A percentile compares a stretch with the other conserved stretches of the same genome.
These are phyloP conservation scores for Capreolus pygargus DNA, from an alignment of 2,113 vertebrate species.

Conservation along the genomic window DNA sequence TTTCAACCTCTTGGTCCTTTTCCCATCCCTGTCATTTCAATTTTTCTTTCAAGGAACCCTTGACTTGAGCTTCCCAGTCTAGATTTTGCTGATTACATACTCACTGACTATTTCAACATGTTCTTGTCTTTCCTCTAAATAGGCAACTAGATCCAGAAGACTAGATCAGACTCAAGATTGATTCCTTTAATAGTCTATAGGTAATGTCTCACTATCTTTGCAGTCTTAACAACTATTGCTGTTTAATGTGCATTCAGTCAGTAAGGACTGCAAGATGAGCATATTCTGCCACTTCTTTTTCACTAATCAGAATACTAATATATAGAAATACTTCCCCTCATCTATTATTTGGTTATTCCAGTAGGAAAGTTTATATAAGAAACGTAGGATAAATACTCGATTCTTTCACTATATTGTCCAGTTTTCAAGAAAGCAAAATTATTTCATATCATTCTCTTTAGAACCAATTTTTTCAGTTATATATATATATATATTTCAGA, in stretches of 20 bases:
- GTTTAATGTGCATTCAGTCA: neutral
- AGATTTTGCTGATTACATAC: neutral
- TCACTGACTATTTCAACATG: neutral
- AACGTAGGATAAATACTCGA: neutral
- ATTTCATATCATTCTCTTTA: neutral
- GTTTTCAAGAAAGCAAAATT: neutral
- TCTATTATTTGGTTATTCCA: neutral
- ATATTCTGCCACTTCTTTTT: slow-evolving; percentile 3
- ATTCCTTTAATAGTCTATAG: neutral
- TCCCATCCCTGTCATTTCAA: neutral
- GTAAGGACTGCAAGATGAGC: neutral
- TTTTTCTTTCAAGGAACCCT: neutral
- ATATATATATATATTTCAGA: neutral
- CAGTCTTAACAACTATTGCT: neutral
- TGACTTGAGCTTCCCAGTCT: neutral
- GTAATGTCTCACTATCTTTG: neutral
- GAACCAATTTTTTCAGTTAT: neutral
- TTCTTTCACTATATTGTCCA: neutral
- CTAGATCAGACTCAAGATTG: neutral
- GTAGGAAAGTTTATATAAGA: neutral
- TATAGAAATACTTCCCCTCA: neutral
- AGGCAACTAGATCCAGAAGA: neutral
- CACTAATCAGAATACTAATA: neutral
- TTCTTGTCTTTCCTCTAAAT: neutral
- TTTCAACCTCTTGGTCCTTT: neutral